Conservation (phyloP, 2,888 invertebrate species). For the Resseliella maxima region DNA sequence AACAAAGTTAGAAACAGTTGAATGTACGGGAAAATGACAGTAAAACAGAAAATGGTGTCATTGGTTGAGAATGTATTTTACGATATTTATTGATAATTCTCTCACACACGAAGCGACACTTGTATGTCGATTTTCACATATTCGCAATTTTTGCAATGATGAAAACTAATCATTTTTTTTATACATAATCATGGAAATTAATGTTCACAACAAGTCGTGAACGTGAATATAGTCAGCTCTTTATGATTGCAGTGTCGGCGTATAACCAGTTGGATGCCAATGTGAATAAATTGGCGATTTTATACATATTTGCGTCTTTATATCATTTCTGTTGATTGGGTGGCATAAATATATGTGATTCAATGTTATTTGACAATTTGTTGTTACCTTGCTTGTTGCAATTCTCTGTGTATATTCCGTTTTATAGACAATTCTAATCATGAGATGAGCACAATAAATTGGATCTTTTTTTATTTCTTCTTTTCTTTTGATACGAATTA, state of each 20-base stretch:
- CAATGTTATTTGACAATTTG: too few species aligned
- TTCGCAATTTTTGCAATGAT: background rate
- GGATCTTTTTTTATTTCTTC: too few species aligned
- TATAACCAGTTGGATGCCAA: conserved; percentile 30
- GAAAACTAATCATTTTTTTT: background rate
- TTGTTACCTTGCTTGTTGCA: too few species aligned
- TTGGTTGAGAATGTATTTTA: background rate
- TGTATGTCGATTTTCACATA: background rate
- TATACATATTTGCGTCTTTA: too few species aligned
- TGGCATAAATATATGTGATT: too few species aligned
- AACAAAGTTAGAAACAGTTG: too few species aligned
- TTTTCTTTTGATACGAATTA: too few species aligned
- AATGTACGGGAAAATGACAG: too few species aligned
- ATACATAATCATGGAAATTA: conserved; percentile 26
- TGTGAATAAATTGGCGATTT: background rate
- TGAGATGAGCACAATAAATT: too few species aligned
- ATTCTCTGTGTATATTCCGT: too few species aligned
- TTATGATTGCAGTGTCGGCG: background rate
- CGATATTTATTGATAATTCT: background rate
- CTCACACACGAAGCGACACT: background rate
- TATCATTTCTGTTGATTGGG: too few species aligned
- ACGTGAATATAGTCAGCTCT: background rate
- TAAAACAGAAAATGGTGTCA: conserved; percentile 31
- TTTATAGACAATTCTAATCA: too few species aligned
- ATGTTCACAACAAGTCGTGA: background rate